Percentiles rank a stretch among this genome's conserved stretches.
These are phyloP conservation scores for Eupithecia inturbata DNA, from an alignment of 2,888 invertebrate genomes.

Conservation along the genomic window DNA sequence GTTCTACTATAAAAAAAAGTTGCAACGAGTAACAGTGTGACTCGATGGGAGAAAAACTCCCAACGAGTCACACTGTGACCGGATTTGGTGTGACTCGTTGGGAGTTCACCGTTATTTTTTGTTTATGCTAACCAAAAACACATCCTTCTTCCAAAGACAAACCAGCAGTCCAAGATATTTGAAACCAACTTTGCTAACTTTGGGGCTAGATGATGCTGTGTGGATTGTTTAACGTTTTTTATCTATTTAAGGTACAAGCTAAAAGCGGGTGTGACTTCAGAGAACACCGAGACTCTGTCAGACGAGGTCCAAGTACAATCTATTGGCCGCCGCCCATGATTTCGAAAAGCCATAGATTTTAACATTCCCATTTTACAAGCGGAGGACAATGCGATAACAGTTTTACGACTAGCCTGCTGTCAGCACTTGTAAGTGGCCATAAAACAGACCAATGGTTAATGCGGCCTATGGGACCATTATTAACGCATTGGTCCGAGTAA, in stretches of 20 bases:
- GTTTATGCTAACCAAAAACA: too few relatives aligned
- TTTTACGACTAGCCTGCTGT: constrained; percentile 45
- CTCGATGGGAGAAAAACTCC: too few relatives aligned
- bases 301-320: background rate
- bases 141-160: background rate
- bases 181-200: background rate
- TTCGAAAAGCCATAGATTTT: constrained; percentile 8
- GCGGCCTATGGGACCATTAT: constrained; percentile 45
- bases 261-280: background rate
- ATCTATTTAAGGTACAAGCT: background rate
- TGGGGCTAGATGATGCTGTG: too few relatives aligned
- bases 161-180: background rate
- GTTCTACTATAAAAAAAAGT: too few relatives aligned
- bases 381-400: constrained; percentile 39
- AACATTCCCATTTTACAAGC: constrained; percentile 34
- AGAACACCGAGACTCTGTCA: background rate
- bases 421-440: constrained; percentile 47
- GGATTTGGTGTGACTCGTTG: too few relatives aligned
- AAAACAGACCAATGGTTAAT: constrained; percentile 46
- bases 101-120: too few relatives aligned
- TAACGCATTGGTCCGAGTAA: constrained; percentile 17
- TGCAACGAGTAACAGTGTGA: too few relatives aligned
- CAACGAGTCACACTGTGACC: too few relatives aligned
- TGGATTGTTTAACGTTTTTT: too few relatives aligned
- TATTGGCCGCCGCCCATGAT: constrained; percentile 12